Evolutionary conservation across 2,113 vertebrate genomes (phyloP), one percentile per base, ranked within the genome.

Genomic region (Scomber japonicus): DNA sequence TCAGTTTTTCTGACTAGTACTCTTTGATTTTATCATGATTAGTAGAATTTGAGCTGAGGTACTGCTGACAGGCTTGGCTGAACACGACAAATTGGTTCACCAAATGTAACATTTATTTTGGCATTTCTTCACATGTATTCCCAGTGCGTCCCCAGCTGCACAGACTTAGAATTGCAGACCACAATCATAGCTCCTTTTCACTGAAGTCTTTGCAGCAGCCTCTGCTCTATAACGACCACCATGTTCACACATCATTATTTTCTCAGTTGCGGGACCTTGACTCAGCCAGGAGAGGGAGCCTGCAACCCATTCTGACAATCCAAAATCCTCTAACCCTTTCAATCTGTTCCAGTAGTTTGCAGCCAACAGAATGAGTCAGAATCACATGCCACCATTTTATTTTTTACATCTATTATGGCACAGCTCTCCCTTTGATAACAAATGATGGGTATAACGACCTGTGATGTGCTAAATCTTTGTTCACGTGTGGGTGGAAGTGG

Each of bases 301-400:
- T 51, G 40, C 11, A 24, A 5, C 46, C 45, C 73, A 14, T 0
- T 24, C 49, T 54, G 19, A 1, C 3, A 7, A 65, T 45, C 12
- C 31, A 21, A 50, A 71, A 64, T 64, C 51, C 67, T 27, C 49
- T n/a, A 31, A 75, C 80, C 79, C 84, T 73, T 75, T 74, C 70
- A 69, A 75, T 89, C 67, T 8, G 62, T 77, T 91, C 72, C 76
- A 90, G 88, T 27, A 83, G 82, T 91, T 86, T 75, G 65, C 45
- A 88, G 90, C 89, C 85, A 88, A 84, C 57, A 63, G 75, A 82
- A 80, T 94, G 92, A 93, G 85, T 94, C 88, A 93, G 71, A 83
- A 71, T 71, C 76, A 82, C 81, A 81, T 86, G 87, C 54, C 74
- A 83, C 78, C 76, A 68, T 88, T 80, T 90, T 75, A 60, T 73